These are phyloP conservation scores for Tapera naevia DNA, from an alignment of 2,797 vertebrate genomes.

Conservation along the genomic window DNA sequence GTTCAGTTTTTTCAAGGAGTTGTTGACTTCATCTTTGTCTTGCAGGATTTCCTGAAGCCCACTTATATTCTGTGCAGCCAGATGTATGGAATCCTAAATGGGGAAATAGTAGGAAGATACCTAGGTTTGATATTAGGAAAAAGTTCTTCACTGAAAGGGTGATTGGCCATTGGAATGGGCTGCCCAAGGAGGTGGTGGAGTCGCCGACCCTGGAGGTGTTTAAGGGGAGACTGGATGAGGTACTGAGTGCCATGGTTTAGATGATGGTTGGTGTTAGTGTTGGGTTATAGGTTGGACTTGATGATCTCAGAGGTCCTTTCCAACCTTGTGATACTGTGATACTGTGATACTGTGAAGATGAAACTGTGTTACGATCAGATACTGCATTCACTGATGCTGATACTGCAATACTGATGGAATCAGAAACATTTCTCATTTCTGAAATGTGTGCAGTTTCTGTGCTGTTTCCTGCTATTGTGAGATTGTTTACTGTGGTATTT, in stretches of 20 bases:
- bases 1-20: constrained; percentile 48
- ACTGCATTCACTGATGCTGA: background rate
- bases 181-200: too few species aligned
- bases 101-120: constrained; percentile 5
- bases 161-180: too few species aligned
- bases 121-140: too few species aligned
- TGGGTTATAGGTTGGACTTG: too few species aligned
- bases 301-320: too few species aligned
- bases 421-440: constrained; percentile 6
- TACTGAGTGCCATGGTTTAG: too few species aligned
- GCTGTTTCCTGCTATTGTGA: background rate
- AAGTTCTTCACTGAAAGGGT: too few species aligned
- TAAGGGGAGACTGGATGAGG: too few species aligned
- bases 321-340: too few species aligned
- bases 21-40: constrained; percentile 73
- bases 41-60: constrained; percentile 83
- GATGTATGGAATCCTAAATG: constrained; percentile 85
- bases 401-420: background rate
- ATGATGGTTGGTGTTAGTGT: too few species aligned
- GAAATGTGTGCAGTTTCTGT: background rate
- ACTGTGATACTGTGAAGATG: too few species aligned
- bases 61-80: constrained; percentile 79
- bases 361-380: background rate
- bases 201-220: too few species aligned
- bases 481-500: background rate